Base-by-base conservation (phyloP, 2,888 invertebrate species). In the Cylloceria caligata region DNA sequence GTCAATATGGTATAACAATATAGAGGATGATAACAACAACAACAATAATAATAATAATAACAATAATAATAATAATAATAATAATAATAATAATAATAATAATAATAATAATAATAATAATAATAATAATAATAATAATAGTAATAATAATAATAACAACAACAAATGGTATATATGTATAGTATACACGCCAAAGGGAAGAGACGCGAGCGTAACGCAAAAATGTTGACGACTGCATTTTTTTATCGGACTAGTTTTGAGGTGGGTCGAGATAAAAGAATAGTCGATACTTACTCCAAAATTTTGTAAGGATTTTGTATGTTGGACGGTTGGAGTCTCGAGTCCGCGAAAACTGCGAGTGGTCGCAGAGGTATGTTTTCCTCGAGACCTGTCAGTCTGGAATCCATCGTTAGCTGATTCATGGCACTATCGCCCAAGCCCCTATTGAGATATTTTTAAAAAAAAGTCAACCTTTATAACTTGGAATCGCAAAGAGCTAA, bases 311-410 rank as follows among this genome's bases (percentile, higher is more conserved):
- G 94, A 90, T 94, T 95, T 85, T 96, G 89, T 47, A 88, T 89
- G 81, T 87, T 84, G 42, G 88, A 80, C 64, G 90, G 91, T 68
- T 91, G 92, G 55, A 85, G 87, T 57, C 88, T 85, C 27, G 86
- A 81, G 80, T 90, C 91, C 16, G 90, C 88, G 57, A 96, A 95
- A 88, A 96, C 95, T 81, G 94, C 94, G 52, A 97, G 94, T 72
- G 97, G 96, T 89, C 96, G 94, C 88, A 97, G 93, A 65, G 97
- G 97, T 91, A 98, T 97, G 88, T 95, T 96, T 90, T 97, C 97
- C 86, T 94, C 94, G 75, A 94, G 95, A 5, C 91, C 92, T 52
- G 88, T 86, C 71, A 91, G 80, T 75, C 90, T 88, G 36, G 88
- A 84, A 73, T 91, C 92, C 79, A 88, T 85, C 67, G 89, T 90